Percentiles rank a stretch among this genome's conserved stretches.
Conservation (phyloP, 2,797 vertebrate species). For the Artibeus lituratus region DNA sequence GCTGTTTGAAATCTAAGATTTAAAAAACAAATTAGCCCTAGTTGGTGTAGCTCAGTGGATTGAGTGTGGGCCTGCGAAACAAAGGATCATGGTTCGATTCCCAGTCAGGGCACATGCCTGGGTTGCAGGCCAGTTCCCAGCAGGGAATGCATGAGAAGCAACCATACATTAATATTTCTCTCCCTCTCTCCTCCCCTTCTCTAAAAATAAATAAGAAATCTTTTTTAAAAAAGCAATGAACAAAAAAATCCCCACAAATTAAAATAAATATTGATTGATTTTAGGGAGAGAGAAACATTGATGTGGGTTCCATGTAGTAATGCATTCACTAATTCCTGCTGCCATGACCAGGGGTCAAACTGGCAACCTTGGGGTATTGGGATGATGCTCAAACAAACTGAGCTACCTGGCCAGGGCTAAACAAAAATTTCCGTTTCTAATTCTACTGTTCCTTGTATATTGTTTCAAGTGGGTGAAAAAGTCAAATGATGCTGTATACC, state of each 20-base stretch:
- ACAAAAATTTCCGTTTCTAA: neutral
- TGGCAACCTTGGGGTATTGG: neutral
- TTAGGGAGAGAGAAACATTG: neutral
- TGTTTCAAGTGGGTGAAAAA: neutral
- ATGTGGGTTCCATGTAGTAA: neutral
- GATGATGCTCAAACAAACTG: neutral
- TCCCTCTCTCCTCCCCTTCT: too few species aligned
- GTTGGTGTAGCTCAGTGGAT: too few species aligned
- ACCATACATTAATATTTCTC: too few species aligned
- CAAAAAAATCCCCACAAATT: too few species aligned
- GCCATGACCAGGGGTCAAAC: neutral
- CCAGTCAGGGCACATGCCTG: too few species aligned
- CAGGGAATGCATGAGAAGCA: too few species aligned
- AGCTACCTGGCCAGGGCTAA: neutral
- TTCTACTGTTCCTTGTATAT: neutral
- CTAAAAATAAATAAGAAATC: too few species aligned
- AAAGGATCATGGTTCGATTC: too few species aligned
- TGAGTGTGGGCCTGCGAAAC: too few species aligned
- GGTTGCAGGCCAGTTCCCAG: too few species aligned
- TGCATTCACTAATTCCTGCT: neutral
- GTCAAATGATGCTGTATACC: neutral
- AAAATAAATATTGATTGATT: neutral
- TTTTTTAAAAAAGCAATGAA: too few species aligned
- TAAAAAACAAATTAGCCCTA: neutral
- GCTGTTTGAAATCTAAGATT: constrained; percentile 12